phyloP scores from a whole-genome alignment of 2,113 vertebrate genomes.

The Datnioides undecimradiatus region DNA sequence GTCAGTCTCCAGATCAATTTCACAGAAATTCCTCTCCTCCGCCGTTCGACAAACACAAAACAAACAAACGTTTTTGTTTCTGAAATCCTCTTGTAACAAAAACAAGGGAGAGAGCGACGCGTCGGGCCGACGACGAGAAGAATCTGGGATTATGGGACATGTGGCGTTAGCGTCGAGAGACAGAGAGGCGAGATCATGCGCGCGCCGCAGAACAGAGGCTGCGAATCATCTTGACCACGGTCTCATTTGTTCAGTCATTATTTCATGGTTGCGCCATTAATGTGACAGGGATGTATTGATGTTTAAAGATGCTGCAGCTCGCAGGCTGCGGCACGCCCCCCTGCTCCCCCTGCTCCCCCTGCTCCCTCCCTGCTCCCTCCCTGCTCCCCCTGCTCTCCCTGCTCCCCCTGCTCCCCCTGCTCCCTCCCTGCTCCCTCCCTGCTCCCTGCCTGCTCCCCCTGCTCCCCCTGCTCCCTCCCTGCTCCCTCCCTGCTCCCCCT shows the following conservation, averaged over 20 bases:
- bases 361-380: not conserved
- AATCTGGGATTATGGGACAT: not conserved
- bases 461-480: too few relatives aligned
- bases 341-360: too few relatives aligned
- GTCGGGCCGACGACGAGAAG: not conserved
- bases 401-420: not conserved
- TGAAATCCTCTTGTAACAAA: not conserved
- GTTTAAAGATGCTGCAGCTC: not conserved
- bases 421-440: too few relatives aligned
- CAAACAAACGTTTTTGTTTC: not conserved
- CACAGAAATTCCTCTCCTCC: not conserved
- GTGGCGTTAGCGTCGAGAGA: not conserved
- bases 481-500: too few relatives aligned
- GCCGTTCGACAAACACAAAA: not conserved
- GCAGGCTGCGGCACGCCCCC: too few relatives aligned
- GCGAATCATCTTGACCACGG: not conserved
- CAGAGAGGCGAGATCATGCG: not conserved
- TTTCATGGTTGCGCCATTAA: not conserved
- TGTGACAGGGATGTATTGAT: not conserved
- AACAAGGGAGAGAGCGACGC: not conserved
- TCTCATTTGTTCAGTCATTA: constrained; percentile 32
- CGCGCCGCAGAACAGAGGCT: too few relatives aligned
- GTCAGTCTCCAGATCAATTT: not conserved
- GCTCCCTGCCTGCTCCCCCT: too few relatives aligned
- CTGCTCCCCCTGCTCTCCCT: not conserved